Percentiles rank a stretch among this genome's conserved stretches.
phyloP scores from a whole-genome alignment of 2,888 invertebrate genomes.

The Caenorhabditis sp. region DNA sequence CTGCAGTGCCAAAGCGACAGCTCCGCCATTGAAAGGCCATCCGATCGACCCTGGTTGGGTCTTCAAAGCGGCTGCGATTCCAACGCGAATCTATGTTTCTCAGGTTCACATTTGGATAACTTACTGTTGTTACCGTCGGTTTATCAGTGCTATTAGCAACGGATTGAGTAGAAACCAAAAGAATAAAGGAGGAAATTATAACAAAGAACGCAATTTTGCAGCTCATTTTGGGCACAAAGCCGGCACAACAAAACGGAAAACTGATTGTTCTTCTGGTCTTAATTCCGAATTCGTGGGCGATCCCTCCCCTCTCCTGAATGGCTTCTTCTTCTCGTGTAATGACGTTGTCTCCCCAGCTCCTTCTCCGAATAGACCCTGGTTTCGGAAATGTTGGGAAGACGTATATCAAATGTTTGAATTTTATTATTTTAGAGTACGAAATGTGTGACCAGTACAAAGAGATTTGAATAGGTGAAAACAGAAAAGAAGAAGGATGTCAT shows the following conservation, averaged over 20 bases:
- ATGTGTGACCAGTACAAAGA: not conserved
- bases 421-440: not conserved
- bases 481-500: too few relatives aligned
- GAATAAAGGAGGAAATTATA: too few relatives aligned
- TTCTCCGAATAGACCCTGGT: not conserved
- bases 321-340: not conserved
- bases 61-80: constrained; percentile 29
- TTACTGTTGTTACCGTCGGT: not conserved
- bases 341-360: not conserved
- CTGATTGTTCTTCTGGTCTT: not conserved
- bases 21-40: constrained; percentile 49
- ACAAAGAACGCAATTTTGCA: too few relatives aligned
- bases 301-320: not conserved
- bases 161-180: too few relatives aligned
- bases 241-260: too few relatives aligned
- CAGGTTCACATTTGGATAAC: not conserved
- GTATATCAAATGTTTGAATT: not conserved
- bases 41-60: constrained; percentile 39
- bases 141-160: not conserved
- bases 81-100: constrained; percentile 14
- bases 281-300: not conserved
- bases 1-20: constrained; percentile 40
- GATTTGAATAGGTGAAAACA: too few relatives aligned
- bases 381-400: not conserved
- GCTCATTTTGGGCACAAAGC: too few relatives aligned